A percentile compares a stretch with the other conserved stretches of the same genome.
Evolutionary conservation across 2,797 vertebrate species (phyloP).

Genomic region (Gymnopithys bicolor): DNA sequence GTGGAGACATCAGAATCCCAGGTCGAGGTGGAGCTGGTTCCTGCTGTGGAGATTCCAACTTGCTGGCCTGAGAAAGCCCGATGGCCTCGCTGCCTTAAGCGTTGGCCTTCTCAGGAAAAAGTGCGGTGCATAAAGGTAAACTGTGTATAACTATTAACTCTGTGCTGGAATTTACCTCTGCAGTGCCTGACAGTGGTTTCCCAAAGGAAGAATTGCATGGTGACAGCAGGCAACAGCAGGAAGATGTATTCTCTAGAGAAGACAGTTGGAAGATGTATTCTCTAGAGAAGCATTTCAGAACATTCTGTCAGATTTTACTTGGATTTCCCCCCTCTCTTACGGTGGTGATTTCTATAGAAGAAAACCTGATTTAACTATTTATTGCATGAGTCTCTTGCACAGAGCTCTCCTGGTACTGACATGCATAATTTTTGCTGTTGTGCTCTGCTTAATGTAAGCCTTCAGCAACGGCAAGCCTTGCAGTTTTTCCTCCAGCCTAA

Average conservation of each 20-base stretch:
- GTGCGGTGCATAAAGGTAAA: conserved; percentile 81
- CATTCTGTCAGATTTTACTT: background rate
- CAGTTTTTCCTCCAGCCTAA: background rate
- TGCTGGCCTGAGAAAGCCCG: conserved; percentile 80
- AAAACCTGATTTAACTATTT: background rate
- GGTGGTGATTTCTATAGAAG: background rate
- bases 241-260: background rate
- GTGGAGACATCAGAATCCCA: conserved; percentile 80
- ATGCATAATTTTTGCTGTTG: background rate
- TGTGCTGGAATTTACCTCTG: background rate
- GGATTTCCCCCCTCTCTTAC: rapidly evolving
- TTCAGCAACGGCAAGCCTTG: background rate
- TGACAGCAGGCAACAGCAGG: background rate
- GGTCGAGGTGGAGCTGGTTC: conserved; percentile 82
- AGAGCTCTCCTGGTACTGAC: background rate
- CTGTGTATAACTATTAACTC: background rate
- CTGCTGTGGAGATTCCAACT: conserved; percentile 81
- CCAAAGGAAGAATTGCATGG: background rate
- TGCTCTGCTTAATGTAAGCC: background rate
- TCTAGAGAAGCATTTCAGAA: background rate
- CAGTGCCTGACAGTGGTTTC: background rate
- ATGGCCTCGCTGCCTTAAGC: conserved; percentile 81
- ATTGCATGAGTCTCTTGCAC: background rate
- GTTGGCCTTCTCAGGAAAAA: conserved; percentile 79
- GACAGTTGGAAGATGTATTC: background rate